These are phyloP conservation scores for Fulica atra DNA, from an alignment of 2,113 vertebrate genomes.

Conservation along the genomic window DNA sequence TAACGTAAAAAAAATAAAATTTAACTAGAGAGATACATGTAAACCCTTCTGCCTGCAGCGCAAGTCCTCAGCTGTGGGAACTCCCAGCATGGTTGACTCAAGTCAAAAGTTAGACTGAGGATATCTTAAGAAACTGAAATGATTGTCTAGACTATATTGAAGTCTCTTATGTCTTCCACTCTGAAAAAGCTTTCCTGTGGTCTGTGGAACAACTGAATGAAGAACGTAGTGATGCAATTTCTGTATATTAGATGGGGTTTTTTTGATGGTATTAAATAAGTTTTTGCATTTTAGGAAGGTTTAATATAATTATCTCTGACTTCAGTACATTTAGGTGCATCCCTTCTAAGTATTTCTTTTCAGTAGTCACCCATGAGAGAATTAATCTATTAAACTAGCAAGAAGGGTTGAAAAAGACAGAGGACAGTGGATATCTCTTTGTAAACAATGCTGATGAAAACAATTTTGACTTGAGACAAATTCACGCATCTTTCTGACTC, in stretches of 20 bases:
- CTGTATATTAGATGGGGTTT: neutral
- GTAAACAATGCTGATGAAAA: neutral
- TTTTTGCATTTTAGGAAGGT: conserved; percentile 50
- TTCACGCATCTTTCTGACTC: neutral
- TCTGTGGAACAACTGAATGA: neutral
- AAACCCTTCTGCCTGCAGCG: neutral
- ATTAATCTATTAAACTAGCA: neutral
- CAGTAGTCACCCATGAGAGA: neutral
- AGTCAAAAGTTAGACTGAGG: neutral
- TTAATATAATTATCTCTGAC: conserved; percentile 27
- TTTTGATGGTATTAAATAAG: neutral
- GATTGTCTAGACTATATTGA: neutral
- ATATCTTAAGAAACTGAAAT: neutral
- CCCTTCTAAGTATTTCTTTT: neutral
- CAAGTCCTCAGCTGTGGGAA: neutral
- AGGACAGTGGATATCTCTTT: neutral
- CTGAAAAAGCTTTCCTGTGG: neutral
- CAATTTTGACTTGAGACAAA: neutral
- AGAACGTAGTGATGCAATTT: neutral
- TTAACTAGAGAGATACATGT: neutral
- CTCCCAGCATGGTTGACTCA: neutral
- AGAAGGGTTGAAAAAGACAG: neutral
- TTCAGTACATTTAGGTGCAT: neutral
- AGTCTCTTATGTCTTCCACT: neutral
- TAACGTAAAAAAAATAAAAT: neutral